phyloP scores from a whole-genome alignment of 2,888 invertebrate genomes.

The Fragum fragum region DNA sequence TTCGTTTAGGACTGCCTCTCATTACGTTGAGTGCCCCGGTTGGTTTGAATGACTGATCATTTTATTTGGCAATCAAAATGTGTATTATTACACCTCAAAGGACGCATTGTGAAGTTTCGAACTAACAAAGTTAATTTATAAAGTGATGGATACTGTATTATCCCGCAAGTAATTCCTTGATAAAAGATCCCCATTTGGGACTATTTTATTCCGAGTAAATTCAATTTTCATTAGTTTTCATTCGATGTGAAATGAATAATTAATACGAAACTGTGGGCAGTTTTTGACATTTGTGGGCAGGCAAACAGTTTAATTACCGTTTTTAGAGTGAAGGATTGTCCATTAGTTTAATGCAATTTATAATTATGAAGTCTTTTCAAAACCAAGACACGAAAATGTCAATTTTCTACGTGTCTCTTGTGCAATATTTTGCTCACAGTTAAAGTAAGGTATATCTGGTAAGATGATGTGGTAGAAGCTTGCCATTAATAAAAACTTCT shows the following conservation, averaged over 20 bases:
- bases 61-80: conserved; percentile 41
- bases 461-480: too few relatives aligned
- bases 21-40: conserved; percentile 40
- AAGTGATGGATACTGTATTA: conserved; percentile 61
- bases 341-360: conserved; percentile 45
- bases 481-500: too few relatives aligned
- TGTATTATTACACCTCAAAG: conserved; percentile 32
- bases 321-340: conserved; percentile 31
- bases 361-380: too few relatives aligned
- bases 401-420: too few relatives aligned
- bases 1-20: conserved; percentile 17
- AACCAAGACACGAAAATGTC: too few relatives aligned
- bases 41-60: conserved; percentile 48
- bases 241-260: conserved; percentile 61
- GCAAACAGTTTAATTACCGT: conserved; percentile 53
- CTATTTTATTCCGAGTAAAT: conserved; percentile 60
- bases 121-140: conserved; percentile 68
- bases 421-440: too few relatives aligned
- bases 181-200: conserved; percentile 63
- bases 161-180: conserved; percentile 56
- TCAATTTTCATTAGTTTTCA: conserved; percentile 61
- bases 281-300: conserved; percentile 22
- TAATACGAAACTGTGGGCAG: conserved; percentile 44
- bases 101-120: conserved; percentile 47
- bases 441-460: too few relatives aligned